Evolutionary conservation across 2,888 invertebrate species (phyloP).

Genomic region (Acrocyrtus sp.): DNA sequence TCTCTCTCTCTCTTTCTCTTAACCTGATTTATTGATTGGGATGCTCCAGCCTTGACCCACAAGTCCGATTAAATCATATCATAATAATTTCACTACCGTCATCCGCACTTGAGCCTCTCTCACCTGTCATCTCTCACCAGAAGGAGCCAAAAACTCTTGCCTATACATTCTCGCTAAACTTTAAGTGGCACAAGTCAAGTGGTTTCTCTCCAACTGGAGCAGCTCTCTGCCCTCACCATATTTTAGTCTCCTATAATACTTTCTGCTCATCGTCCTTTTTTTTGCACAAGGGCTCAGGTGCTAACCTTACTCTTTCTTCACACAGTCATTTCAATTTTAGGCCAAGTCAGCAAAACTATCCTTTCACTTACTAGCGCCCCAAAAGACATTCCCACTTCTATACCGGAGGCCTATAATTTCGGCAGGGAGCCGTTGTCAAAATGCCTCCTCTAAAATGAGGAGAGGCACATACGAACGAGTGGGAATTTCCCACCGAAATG

Average conservation of each 20-base stretch:
- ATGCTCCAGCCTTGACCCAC: constrained; percentile 4
- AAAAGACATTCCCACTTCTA: neutral
- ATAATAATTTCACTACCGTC: neutral
- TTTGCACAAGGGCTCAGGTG: constrained; percentile 13
- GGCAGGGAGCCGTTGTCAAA: too few relatives aligned
- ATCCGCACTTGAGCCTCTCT: too few relatives aligned
- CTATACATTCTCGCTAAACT: too few relatives aligned
- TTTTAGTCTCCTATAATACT: too few relatives aligned
- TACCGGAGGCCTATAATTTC: neutral
- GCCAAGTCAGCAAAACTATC: constrained; percentile 13
- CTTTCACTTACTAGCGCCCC: neutral
- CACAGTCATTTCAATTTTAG: neutral
- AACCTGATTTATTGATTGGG: neutral
- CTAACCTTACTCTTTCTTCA: neutral
- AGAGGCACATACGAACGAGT: neutral
- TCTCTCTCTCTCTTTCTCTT: neutral
- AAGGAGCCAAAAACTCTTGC: too few relatives aligned
- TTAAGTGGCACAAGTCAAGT: neutral
- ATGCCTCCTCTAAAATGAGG: neutral
- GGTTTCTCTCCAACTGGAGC: too few relatives aligned
- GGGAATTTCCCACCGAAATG: too few relatives aligned
- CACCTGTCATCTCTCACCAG: too few relatives aligned
- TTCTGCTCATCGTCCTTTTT: too few relatives aligned
- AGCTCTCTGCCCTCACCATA: too few relatives aligned
- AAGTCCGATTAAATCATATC: neutral